A percentile compares a stretch with the other conserved stretches of the same genome.
Evolutionary conservation across 2,888 invertebrate genomes (phyloP).

Genomic region (Drosophila pseudotakahashii): DNA sequence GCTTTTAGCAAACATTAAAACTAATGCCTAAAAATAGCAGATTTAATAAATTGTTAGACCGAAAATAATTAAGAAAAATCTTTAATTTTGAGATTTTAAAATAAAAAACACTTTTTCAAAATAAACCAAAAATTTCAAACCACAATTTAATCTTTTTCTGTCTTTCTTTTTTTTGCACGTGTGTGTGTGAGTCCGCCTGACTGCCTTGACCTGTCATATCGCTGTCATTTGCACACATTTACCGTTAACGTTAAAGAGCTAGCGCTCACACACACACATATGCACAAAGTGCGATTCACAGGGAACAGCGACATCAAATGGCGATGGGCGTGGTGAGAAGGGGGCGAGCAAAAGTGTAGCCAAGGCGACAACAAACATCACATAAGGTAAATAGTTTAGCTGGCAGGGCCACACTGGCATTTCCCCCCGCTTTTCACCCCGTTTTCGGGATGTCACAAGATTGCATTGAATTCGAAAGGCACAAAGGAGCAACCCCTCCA

Average conservation of each 20-base stretch:
- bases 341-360: slow-evolving; percentile 40
- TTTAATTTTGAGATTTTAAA: too few relatives aligned
- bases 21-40: too few relatives aligned
- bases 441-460: slow-evolving; percentile 27
- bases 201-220: slow-evolving; percentile 67
- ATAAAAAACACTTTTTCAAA: too few relatives aligned
- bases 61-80: too few relatives aligned
- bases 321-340: background rate
- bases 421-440: background rate
- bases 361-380: slow-evolving; percentile 49
- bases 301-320: slow-evolving; percentile 19
- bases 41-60: too few relatives aligned
- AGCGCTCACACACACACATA: slow-evolving; percentile 24
- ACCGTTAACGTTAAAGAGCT: slow-evolving; percentile 59
- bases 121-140: too few relatives aligned
- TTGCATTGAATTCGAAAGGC: slow-evolving; percentile 69
- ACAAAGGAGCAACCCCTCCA: background rate
- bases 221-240: slow-evolving; percentile 74
- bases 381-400: slow-evolving; percentile 68
- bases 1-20: too few relatives aligned
- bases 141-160: background rate
- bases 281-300: slow-evolving; percentile 9
- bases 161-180: background rate
- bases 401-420: slow-evolving; percentile 41
- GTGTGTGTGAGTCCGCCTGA: slow-evolving; percentile 25